Evolutionary conservation across 2,888 invertebrate species (phyloP).

Genomic region (Noctua janthe): DNA sequence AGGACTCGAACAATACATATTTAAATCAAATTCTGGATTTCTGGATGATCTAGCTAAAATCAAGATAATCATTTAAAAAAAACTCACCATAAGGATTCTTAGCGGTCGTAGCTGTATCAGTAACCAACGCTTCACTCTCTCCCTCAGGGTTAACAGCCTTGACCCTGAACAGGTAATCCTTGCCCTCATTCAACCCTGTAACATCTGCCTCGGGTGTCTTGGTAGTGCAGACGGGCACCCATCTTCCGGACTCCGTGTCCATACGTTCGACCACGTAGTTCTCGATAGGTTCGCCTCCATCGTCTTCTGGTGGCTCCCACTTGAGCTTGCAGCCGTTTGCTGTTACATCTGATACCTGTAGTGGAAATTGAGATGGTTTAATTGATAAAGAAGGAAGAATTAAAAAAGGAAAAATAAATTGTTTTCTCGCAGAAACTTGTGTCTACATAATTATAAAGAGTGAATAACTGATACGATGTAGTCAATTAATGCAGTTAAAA

Average conservation of each 20-base stretch:
- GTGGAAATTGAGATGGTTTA: neutral
- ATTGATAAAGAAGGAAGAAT: neutral
- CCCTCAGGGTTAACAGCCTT: constrained; percentile 99
- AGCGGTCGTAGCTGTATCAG: constrained; percentile 96
- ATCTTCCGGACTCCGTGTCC: constrained; percentile 97
- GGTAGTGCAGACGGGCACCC: constrained; percentile 96
- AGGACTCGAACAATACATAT: too few relatives aligned
- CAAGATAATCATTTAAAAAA: neutral
- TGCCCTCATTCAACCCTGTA: constrained; percentile 98
- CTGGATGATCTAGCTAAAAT: too few relatives aligned
- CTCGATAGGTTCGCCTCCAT: constrained; percentile 98
- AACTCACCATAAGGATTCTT: constrained; percentile 98
- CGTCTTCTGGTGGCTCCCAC: constrained; percentile 99
- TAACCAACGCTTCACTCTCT: constrained; percentile 98
- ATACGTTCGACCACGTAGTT: constrained; percentile 99
- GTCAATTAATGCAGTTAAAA: neutral
- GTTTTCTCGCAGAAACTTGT: neutral
- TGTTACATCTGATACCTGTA: constrained; percentile 94
- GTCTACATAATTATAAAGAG: neutral
- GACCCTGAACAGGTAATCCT: constrained; percentile 99
- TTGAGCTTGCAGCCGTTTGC: constrained; percentile 98
- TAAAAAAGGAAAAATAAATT: too few relatives aligned
- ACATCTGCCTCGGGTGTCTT: constrained; percentile 95
- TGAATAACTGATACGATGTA: neutral
- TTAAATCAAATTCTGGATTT: too few relatives aligned